A percentile compares a stretch with the other conserved stretches of the same genome.
Conservation (phyloP, 2,888 invertebrate genomes). For the Drosophila melanosoma region DNA sequence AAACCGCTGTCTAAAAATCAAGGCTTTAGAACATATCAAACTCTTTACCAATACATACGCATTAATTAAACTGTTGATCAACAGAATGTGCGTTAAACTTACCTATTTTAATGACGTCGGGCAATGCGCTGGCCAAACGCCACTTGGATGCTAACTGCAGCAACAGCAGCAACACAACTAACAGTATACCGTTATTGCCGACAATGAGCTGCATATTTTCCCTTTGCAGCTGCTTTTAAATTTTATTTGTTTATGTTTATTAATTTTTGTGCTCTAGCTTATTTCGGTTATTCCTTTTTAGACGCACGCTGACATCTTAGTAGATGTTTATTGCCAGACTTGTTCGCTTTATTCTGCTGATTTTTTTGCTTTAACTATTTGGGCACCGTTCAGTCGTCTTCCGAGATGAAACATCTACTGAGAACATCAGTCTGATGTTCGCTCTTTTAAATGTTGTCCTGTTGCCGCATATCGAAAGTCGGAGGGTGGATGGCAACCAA, state of each 20-base stretch:
- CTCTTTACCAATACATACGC: not conserved
- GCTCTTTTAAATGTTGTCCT: constrained; percentile 68
- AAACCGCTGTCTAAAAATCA: constrained; percentile 34
- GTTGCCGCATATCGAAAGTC: constrained; percentile 50
- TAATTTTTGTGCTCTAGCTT: not conserved
- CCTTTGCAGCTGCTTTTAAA: constrained; percentile 3
- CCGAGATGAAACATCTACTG: constrained; percentile 66
- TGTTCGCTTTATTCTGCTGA: not conserved
- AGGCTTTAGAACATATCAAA: not conserved
- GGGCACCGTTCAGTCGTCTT: constrained; percentile 10
- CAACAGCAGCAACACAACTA: constrained; percentile 46
- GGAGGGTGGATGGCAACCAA: constrained; percentile 57
- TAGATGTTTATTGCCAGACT: not conserved
- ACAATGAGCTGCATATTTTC: constrained; percentile 48
- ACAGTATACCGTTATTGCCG: constrained; percentile 22
- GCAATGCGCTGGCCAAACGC: constrained; percentile 67
- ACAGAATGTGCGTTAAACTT: constrained; percentile 40
- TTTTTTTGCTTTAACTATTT: not conserved
- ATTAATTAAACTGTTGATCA: constrained; percentile 36
- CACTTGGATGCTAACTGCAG: constrained; percentile 42
- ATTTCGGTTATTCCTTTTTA: constrained; percentile 6
- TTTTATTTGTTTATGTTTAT: constrained; percentile 14
- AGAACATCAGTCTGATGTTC: constrained; percentile 35
- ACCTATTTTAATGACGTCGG: constrained; percentile 84
- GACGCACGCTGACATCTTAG: constrained; percentile 43